phyloP scores from a whole-genome alignment of 2,888 invertebrate genomes.

The Drosophila antonietae region DNA sequence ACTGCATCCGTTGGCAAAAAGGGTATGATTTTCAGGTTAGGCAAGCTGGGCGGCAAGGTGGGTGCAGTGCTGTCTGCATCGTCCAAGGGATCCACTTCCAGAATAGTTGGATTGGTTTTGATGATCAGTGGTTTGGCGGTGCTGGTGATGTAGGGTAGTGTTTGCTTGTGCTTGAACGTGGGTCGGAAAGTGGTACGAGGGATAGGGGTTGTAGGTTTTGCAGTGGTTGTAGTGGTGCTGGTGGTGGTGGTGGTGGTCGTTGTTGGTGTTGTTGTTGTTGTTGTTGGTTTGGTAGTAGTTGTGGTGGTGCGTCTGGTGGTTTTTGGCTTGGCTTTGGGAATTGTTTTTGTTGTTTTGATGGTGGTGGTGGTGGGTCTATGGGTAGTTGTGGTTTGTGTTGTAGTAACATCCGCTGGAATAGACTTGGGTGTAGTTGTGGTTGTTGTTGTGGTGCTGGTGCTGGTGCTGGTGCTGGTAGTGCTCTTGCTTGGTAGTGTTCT shows the following conservation, averaged over 20 bases:
- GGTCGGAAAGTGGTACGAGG: conserved; percentile 10
- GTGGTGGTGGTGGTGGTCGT: conserved; percentile 1
- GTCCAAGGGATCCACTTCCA: conserved; percentile 83
- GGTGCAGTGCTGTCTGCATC: conserved; percentile 63
- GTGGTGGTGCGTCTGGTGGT: conserved; percentile 35
- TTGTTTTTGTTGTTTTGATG: conserved; percentile 13
- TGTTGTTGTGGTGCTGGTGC: conserved; percentile 10
- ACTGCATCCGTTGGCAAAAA: conserved; percentile 94
- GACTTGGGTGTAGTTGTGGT: conserved; percentile 24
- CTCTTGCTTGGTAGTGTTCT: conserved; percentile 49
- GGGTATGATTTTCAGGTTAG: conserved; percentile 94
- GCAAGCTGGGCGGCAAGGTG: conserved; percentile 92
- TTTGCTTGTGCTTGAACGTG: conserved; percentile 26
- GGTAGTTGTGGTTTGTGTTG: conserved; percentile 24
- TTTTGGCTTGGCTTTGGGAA: conserved; percentile 23
- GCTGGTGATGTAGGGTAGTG: conserved; percentile 12
- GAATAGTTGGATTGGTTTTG: conserved; percentile 83
- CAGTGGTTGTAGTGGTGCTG: conserved; percentile 26
- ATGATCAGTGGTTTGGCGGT: conserved; percentile 73
- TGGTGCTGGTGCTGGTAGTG: conserved; percentile 9
- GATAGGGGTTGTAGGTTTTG: conserved; percentile 17
- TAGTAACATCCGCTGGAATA: neutral
- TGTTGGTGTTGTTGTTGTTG: neutral
- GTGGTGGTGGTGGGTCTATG: conserved; percentile 34
- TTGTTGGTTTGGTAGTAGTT: conserved; percentile 25